phyloP scores from a whole-genome alignment of 2,888 invertebrate genomes.

The Elegia similella region DNA sequence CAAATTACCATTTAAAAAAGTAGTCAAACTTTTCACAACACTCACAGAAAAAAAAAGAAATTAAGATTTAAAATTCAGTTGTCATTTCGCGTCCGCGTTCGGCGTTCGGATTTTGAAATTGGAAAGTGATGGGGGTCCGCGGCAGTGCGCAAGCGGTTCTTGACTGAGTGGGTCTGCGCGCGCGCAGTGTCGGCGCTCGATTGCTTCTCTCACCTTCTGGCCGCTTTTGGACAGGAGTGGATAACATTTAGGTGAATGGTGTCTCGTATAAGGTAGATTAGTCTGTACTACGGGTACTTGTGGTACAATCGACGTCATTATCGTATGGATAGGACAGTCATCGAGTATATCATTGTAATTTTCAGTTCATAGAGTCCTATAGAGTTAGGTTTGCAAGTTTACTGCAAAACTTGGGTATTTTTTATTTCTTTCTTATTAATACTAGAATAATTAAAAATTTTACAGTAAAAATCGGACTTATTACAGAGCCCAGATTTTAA shows the following conservation, averaged over 20 bases:
- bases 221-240: constrained; percentile 20
- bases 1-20: constrained; percentile 36
- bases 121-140: constrained; percentile 37
- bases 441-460: no score
- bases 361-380: not conserved
- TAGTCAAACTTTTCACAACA: constrained; percentile 40
- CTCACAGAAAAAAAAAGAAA: constrained; percentile 39
- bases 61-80: constrained; percentile 26
- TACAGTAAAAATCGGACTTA: no score
- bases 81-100: constrained; percentile 32
- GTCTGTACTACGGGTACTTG: not conserved
- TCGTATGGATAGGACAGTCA: not conserved
- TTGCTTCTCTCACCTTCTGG: constrained; percentile 43
- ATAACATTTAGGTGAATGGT: constrained; percentile 17
- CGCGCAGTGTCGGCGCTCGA: constrained; percentile 42
- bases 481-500: no score
- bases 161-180: constrained; percentile 53
- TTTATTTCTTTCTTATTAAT: no score
- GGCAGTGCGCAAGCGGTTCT: constrained; percentile 46
- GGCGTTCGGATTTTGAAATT: constrained; percentile 27
- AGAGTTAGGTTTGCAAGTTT: no score
- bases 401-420: no score
- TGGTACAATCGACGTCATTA: not conserved
- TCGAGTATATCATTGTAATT: not conserved
- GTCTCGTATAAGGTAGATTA: constrained; percentile 3